These are phyloP conservation scores for Probosciger aterrimus DNA, from an alignment of 2,113 vertebrate species.

Conservation along the genomic window DNA sequence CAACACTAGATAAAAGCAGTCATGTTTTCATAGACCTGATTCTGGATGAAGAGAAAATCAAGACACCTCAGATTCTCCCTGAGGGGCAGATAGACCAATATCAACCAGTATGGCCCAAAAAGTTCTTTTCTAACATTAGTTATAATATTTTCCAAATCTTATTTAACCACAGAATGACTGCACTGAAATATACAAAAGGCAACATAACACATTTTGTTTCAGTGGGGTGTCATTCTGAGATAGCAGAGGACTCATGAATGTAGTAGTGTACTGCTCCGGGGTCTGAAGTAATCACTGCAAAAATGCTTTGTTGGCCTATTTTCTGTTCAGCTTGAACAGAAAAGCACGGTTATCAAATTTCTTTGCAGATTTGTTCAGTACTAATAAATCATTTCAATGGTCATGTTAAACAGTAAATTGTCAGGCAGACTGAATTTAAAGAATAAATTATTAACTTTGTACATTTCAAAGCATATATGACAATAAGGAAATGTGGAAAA, in stretches of 20 bases:
- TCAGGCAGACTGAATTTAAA: neutral
- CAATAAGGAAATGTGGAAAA: neutral
- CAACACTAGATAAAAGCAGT: neutral
- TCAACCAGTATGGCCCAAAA: neutral
- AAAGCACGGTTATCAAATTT: constrained; percentile 24
- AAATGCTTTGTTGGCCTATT: constrained; percentile 55
- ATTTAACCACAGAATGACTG: neutral
- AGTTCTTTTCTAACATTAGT: neutral
- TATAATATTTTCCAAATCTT: neutral
- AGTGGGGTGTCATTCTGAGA: neutral
- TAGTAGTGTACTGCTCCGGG: neutral
- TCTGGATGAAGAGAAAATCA: neutral
- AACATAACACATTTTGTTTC: neutral
- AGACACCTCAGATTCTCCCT: neutral
- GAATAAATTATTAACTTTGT: neutral
- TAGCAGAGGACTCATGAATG: neutral
- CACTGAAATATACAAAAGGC: neutral
- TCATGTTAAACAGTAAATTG: constrained; percentile 11
- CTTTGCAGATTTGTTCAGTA: constrained; percentile 13
- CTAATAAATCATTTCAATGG: constrained; percentile 33
- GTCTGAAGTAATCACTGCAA: constrained; percentile 13
- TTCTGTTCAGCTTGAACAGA: neutral
- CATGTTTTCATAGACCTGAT: neutral
- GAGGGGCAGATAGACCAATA: neutral
- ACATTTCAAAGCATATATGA: neutral